Percentiles rank a stretch among this genome's conserved stretches.
These are phyloP conservation scores for Rhadinocentrus ornatus DNA, from an alignment of 2,797 vertebrate species.

Conservation along the genomic window DNA sequence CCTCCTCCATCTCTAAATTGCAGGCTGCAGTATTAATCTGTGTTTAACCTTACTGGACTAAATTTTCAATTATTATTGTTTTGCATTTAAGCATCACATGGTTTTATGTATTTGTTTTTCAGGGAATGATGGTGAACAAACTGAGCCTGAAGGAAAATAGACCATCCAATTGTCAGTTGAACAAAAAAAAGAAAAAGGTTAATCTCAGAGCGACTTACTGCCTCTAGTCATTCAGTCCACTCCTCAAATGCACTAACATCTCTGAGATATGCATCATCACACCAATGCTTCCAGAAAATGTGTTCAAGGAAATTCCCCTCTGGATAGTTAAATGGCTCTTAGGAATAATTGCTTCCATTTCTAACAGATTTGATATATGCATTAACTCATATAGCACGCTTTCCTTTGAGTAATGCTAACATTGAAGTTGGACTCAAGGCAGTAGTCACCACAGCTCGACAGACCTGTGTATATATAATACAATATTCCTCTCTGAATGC, in stretches of 20 bases:
- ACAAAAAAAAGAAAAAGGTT: conserved; percentile 6
- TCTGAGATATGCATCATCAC: conserved; percentile 70
- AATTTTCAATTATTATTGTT: conserved; percentile 48
- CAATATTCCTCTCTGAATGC: conserved; percentile 9
- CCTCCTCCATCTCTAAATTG: conserved; percentile 54
- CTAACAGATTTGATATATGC: conserved; percentile 67
- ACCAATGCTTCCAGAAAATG: conserved; percentile 44
- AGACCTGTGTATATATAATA: conserved; percentile 23
- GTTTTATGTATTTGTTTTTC: conserved; percentile 26
- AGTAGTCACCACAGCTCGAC: conserved; percentile 16
- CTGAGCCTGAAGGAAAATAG: conserved; percentile 26
- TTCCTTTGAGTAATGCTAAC: conserved; percentile 59
- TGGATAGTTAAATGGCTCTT: conserved; percentile 66
- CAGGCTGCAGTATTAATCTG: conserved; percentile 31
- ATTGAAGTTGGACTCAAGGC: conserved; percentile 48
- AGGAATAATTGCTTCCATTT: conserved; percentile 72
- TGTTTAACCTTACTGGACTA: conserved; percentile 28
- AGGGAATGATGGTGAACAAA: not conserved
- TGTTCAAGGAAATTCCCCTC: conserved; percentile 56
- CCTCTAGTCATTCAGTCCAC: conserved; percentile 42
- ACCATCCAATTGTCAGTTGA: conserved; percentile 21
- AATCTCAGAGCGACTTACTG: conserved; percentile 24
- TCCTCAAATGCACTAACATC: conserved; percentile 58
- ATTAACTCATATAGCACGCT: conserved; percentile 56
- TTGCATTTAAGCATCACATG: conserved; percentile 43